Percentiles rank a stretch among this genome's conserved stretches.
phyloP scores from a whole-genome alignment of 2,888 invertebrate genomes.

The Cerceris ruficornis region DNA sequence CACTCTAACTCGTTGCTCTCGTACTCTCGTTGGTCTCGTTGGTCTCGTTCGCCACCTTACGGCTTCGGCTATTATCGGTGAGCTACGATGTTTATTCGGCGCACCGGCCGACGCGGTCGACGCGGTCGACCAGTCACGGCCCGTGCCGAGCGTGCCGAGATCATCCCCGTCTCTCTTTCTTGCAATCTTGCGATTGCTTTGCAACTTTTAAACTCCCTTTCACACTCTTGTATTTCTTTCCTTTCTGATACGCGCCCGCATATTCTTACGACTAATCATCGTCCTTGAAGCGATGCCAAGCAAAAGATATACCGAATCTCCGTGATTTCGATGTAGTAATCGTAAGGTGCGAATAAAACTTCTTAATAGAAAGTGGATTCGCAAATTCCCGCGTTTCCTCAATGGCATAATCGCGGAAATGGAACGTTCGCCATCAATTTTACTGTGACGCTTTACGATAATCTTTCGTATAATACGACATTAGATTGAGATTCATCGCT shows the following conservation, averaged over 20 bases:
- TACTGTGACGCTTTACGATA: not conserved
- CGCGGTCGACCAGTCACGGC: constrained; percentile 66
- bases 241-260: not conserved
- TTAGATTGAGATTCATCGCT: not conserved
- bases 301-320: not conserved
- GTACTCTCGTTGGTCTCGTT: constrained; percentile 57
- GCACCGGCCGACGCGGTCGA: constrained; percentile 54
- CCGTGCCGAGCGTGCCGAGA: constrained; percentile 63
- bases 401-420: constrained; percentile 3
- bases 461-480: not conserved
- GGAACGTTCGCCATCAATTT: not conserved
- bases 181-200: not conserved
- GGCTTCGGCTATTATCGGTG: constrained; percentile 77
- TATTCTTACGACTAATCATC: not conserved
- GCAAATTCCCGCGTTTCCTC: constrained; percentile 8
- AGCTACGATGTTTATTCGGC: constrained; percentile 77
- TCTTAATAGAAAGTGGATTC: not conserved
- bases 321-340: not conserved
- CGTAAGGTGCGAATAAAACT: not conserved
- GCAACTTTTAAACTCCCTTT: constrained; percentile 26
- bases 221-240: constrained; percentile 46
- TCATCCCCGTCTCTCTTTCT: constrained; percentile 61
- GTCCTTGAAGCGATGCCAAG: constrained; percentile 5
- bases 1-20: constrained; percentile 54
- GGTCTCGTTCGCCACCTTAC: constrained; percentile 70